Evolutionary conservation across 2,113 vertebrate genomes (phyloP).

Genomic region (Alexandromys fortis): DNA sequence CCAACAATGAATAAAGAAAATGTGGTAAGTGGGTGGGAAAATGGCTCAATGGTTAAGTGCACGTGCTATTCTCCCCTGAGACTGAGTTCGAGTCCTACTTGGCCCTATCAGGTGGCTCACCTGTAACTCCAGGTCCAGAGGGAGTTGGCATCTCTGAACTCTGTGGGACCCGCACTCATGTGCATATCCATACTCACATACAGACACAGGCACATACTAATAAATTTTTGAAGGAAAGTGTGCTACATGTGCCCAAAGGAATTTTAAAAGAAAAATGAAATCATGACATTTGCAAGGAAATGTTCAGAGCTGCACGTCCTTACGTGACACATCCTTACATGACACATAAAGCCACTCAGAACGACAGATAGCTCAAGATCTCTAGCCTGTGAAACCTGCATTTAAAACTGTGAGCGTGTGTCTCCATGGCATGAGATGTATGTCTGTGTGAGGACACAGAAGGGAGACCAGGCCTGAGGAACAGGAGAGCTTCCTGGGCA

Average conservation of each 20-base stretch:
- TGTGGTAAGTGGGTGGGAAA: neutral
- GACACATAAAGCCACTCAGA: neutral
- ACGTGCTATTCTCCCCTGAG: too few species aligned
- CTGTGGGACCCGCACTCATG: neutral
- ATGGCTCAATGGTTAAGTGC: neutral
- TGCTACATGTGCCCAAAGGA: neutral
- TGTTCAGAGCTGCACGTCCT: neutral
- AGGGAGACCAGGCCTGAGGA: neutral
- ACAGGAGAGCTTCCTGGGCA: neutral
- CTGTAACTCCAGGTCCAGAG: neutral
- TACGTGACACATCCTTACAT: neutral
- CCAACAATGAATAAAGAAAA: neutral
- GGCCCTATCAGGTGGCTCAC: too few species aligned
- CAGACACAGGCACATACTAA: neutral
- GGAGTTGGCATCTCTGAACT: neutral
- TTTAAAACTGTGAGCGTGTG: neutral
- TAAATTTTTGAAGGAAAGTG: neutral
- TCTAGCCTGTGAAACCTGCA: neutral
- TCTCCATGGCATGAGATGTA: neutral
- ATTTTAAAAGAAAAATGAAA: neutral
- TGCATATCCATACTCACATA: neutral
- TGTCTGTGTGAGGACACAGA: neutral
- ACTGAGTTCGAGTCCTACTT: neutral
- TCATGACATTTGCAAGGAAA: neutral
- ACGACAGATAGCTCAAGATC: neutral